Base-by-base conservation (phyloP, 35 echinoderm and acorn worm species). In the Strongylocentrotus purpuratus region DNA sequence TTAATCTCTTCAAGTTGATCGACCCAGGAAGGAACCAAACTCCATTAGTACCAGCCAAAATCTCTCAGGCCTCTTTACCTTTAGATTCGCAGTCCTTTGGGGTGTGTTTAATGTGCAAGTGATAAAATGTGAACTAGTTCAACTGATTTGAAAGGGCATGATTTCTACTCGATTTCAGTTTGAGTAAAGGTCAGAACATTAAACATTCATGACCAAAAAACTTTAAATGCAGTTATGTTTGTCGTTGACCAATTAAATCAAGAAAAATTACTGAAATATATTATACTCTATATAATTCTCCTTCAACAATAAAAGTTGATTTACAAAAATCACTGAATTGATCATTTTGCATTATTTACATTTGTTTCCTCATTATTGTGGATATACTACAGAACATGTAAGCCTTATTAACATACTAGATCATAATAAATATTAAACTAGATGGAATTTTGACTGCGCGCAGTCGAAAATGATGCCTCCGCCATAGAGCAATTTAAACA, bases 121-220 rank as follows among this genome's bases (percentile, higher is more conserved):
- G 65, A 78, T 78, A 78, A 78, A 78, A 78, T 78, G 65, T 78
- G 22, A 78, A 78, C 65, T 28, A 78, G 65, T 78, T 78, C 65
- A 78, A 78, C 65, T n/a, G 28, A 78, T 78, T 78, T 78, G 65
- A 78, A 78, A 78, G 65, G 65, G 65, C 65, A 78, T 59, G 52
- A 9, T 78, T 78, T 78, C 28, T 78, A 78, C 65, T n/a, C 5
- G 4, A 31, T n/a, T 78, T 78, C 65, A 78, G 20, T n/a, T 28
- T n/a, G 65, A 78, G 65, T 4, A 78, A 78, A 78, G 65, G 65
- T 78, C 65, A 78, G 22, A 78, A 28, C 28, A 78, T 22, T 78
- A 22, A 28, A 78, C 65, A n/a, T n/a, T n/a, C n/a, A 28, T 31
- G 22, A 78, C 65, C 50, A 10, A 50, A 13, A 9, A 6, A 6